A percentile compares a stretch with the other conserved stretches of the same genome.
These are phyloP conservation scores for Drosophila leonis DNA, from an alignment of 2,888 invertebrate genomes.

Conservation along the genomic window DNA sequence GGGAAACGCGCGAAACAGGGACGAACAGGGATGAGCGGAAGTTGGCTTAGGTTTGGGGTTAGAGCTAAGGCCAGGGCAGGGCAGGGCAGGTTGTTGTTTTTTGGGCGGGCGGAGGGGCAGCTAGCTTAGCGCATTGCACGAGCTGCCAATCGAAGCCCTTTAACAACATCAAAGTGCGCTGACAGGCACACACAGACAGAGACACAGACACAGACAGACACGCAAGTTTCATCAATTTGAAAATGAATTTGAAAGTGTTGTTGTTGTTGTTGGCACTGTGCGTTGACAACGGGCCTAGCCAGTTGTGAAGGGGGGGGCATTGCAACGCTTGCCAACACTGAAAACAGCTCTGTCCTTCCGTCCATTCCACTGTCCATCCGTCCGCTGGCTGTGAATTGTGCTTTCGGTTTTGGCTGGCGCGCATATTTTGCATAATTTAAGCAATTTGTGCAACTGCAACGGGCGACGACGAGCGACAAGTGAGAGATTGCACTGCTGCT, in stretches of 20 bases:
- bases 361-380: not conserved
- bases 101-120: too few relatives aligned
- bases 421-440: slow-evolving; percentile 82
- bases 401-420: slow-evolving; percentile 72
- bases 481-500: slow-evolving; percentile 33
- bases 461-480: slow-evolving; percentile 32
- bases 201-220: slow-evolving; percentile 4
- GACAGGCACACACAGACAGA: slow-evolving; percentile 10
- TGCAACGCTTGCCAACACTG: slow-evolving; percentile 14
- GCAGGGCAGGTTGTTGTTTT: not conserved
- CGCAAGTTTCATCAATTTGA: slow-evolving; percentile 76
- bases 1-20: not conserved
- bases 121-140: slow-evolving; percentile 34
- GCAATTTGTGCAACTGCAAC: slow-evolving; percentile 78
- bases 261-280: slow-evolving; percentile 57
- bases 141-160: slow-evolving; percentile 65
- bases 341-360: not conserved
- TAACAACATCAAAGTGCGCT: slow-evolving; percentile 69
- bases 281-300: slow-evolving; percentile 55
- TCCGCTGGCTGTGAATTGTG: slow-evolving; percentile 50
- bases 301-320: slow-evolving; percentile 31
- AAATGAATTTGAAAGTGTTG: slow-evolving; percentile 79
- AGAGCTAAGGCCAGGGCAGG: not conserved
- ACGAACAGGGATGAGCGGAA: not conserved
- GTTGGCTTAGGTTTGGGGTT: slow-evolving; percentile 10